A percentile compares a stretch with the other conserved stretches of the same genome.
Conservation (phyloP, 1,140 invertebrate species). For the Drosophila littoralis region DNA sequence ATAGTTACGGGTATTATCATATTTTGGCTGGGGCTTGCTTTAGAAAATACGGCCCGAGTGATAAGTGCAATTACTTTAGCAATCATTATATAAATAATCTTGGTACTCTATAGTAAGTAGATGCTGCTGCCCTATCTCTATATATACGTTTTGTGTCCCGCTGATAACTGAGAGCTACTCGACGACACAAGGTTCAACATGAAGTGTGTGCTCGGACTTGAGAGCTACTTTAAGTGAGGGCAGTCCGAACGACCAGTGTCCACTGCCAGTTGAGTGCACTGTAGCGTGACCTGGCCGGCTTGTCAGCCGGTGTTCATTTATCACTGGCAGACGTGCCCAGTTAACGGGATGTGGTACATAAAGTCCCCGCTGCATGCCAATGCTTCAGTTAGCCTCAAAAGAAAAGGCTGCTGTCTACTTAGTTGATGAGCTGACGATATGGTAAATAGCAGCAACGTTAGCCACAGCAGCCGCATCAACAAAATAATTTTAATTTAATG, state of each 20-base stretch:
- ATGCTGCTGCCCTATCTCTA: constrained; percentile 16
- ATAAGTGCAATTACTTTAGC: constrained; percentile 15
- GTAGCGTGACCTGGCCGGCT: constrained; percentile 40
- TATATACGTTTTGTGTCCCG: constrained; percentile 6
- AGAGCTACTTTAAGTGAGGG: constrained; percentile 9
- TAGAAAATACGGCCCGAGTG: not conserved
- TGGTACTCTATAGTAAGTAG: not conserved
- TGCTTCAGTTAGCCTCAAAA: constrained; percentile 10
- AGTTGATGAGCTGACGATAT: constrained; percentile 41
- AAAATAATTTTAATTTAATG: constrained; percentile 75
- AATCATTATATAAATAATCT: constrained; percentile 33
- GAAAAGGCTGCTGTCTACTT: constrained; percentile 34
- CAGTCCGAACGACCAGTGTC: not conserved
- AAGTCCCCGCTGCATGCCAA: constrained; percentile 29
- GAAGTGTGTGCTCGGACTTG: constrained; percentile 1
- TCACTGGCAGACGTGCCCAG: constrained; percentile 66
- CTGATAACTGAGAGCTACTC: constrained; percentile 29
- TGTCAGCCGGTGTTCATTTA: constrained; percentile 61
- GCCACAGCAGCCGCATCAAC: constrained; percentile 36
- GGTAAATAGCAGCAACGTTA: constrained; percentile 37
- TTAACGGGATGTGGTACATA: constrained; percentile 50
- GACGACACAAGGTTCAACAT: constrained; percentile 21
- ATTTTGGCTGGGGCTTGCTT: constrained; percentile 8
- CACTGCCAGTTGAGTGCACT: constrained; percentile 41
- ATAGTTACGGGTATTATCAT: not conserved